Evolutionary conservation across 2,797 vertebrate species (phyloP).

Genomic region (Prionace glauca): DNA sequence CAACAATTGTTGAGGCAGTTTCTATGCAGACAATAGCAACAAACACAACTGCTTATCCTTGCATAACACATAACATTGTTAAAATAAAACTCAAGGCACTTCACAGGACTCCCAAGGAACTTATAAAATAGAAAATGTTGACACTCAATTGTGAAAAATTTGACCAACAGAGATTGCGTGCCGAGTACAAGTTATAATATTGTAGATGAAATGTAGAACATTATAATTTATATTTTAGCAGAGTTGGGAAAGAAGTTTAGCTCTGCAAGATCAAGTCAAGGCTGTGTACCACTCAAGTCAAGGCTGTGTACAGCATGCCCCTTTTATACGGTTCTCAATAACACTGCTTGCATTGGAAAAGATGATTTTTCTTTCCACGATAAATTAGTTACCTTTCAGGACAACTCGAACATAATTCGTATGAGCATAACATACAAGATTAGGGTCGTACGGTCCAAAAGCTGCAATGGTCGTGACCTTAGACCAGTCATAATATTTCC

Average conservation of each 20-base stretch:
- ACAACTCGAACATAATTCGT: slow-evolving; percentile 77
- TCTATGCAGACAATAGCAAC: no score
- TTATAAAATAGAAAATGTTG: background rate
- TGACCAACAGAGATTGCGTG: no score
- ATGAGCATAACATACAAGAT: slow-evolving; percentile 85
- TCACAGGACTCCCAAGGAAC: no score
- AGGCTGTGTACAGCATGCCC: background rate
- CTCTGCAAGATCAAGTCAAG: background rate
- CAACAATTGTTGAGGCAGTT: no score
- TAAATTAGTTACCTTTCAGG: slow-evolving; percentile 67
- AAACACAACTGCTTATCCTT: no score
- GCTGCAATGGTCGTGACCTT: slow-evolving; percentile 79
- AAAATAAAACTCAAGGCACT: no score
- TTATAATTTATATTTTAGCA: background rate
- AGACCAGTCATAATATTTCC: slow-evolving; percentile 86
- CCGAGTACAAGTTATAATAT: background rate
- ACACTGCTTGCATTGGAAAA: background rate
- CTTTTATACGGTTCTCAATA: background rate
- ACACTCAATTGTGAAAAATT: background rate
- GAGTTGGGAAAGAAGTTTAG: background rate
- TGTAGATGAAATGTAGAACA: background rate
- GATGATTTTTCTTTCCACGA: background rate
- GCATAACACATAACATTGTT: no score
- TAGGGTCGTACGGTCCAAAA: slow-evolving; percentile 78
- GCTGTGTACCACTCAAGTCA: background rate